phyloP scores from a whole-genome alignment of 1,140 invertebrate genomes.

The Thaumetopoea pityocampa region DNA sequence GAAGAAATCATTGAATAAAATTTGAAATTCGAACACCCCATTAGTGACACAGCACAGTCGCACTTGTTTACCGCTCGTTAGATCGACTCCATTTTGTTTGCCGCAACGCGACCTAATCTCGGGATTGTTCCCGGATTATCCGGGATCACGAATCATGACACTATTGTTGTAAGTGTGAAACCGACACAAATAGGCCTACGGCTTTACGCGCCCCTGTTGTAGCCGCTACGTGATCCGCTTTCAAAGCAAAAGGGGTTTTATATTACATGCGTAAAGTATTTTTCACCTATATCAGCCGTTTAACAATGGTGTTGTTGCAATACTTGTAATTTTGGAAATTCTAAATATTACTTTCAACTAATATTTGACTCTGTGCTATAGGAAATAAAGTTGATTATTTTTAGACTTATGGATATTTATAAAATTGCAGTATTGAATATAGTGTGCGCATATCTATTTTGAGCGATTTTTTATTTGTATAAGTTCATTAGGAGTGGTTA shows the following conservation, averaged over 20 bases:
- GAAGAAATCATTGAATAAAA: constrained; percentile 19
- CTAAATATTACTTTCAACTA: background rate
- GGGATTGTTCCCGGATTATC: constrained; percentile 65
- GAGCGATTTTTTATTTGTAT: constrained; percentile 53
- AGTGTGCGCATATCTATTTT: constrained; percentile 25
- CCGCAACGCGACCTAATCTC: constrained; percentile 69
- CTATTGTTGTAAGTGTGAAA: constrained; percentile 76
- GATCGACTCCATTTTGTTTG: constrained; percentile 61
- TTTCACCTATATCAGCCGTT: constrained; percentile 5
- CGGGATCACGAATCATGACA: constrained; percentile 75
- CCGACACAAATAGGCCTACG: constrained; percentile 74
- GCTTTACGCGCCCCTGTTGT: constrained; percentile 45
- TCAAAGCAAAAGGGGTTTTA: constrained; percentile 8
- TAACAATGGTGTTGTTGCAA: constrained; percentile 18
- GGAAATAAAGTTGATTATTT: constrained; percentile 17
- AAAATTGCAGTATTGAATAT: background rate
- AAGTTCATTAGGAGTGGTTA: constrained; percentile 50
- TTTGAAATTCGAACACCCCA: constrained; percentile 42
- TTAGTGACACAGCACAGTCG: constrained; percentile 33
- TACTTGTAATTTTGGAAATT: constrained; percentile 32
- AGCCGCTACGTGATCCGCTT: constrained; percentile 7
- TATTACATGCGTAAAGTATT: background rate
- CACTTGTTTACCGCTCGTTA: constrained; percentile 64
- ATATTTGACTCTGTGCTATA: constrained; percentile 7
- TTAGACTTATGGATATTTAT: background rate